phyloP scores from a whole-genome alignment of 2,888 invertebrate species.

The Eupithecia insigniata region DNA sequence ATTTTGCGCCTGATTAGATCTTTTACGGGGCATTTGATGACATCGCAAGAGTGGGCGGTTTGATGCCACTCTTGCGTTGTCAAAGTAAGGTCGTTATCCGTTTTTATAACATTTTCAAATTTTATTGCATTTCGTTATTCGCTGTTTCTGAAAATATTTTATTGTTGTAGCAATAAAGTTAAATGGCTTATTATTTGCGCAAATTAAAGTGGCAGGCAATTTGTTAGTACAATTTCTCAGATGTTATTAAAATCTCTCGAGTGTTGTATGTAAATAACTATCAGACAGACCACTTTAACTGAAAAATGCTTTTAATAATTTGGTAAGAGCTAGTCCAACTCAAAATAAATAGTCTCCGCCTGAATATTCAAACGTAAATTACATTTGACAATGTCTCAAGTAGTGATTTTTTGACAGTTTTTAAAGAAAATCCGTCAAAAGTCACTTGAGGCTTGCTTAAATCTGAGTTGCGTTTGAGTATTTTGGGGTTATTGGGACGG shows the following conservation, averaged over 20 bases:
- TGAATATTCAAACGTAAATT: too few relatives aligned
- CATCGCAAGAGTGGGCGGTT: constrained; percentile 27
- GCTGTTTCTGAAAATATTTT: constrained; percentile 18
- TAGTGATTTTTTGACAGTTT: too few relatives aligned
- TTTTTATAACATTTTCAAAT: constrained; percentile 26
- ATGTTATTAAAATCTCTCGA: neutral
- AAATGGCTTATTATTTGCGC: constrained; percentile 13
- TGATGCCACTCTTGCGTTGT: constrained; percentile 32
- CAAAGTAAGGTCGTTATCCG: constrained; percentile 29
- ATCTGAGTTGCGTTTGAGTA: neutral
- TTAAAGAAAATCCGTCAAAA: too few relatives aligned
- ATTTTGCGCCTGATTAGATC: constrained; percentile 29
- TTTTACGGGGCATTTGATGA: constrained; percentile 24
- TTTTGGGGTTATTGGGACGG: neutral
- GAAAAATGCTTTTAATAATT: neutral
- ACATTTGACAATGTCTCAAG: too few relatives aligned
- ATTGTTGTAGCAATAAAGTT: constrained; percentile 22
- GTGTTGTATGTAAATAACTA: neutral
- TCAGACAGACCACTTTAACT: neutral
- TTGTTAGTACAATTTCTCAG: neutral
- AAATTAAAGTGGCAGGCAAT: constrained; percentile 2
- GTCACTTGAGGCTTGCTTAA: neutral
- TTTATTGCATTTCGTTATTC: constrained; percentile 31
- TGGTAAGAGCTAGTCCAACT: neutral
- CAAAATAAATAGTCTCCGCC: neutral